Base-by-base conservation (phyloP, 2,797 vertebrate species). In the Acanthurus lineatus region DNA sequence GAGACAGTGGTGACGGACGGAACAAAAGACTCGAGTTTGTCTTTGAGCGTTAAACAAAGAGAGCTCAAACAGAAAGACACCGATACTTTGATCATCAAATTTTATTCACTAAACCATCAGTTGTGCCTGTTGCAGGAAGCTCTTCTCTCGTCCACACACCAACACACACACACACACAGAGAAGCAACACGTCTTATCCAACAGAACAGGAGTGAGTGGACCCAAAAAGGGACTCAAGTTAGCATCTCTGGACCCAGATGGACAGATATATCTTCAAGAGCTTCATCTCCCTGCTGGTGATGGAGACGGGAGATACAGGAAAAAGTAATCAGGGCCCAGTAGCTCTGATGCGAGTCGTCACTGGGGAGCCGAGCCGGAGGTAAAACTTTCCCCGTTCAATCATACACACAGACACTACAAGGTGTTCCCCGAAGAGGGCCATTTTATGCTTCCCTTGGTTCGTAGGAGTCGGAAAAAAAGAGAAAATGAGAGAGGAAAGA, bases 361-460 rank as follows among this genome's bases (percentile, higher is more conserved):
- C 81, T 15, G 49, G 86, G 86, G 88, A 88, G 61, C 40, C 3
- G 20, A 78, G 87, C 80, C 32, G 17, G 79, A 87, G 86, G 89
- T 89, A 77, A 88, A 85, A 84, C 84, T 73, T 87, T 78, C 79
- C 73, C 85, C 59, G 77, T 83, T 91, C 83, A 85, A 84, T 93
- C 89, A 84, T 62, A 35, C 76, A 77, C 74, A 79, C 76, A 83
- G 85, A 87, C 87, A 81, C 87, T 88, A 88, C 72, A 82, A 88
- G 85, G 54, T 63, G 66, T 69, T 89, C 82, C 88, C 86, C 0
- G 44, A 81, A 77, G 81, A 81, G 48, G 73, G 65, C 32, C 69
- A 77, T 83, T 84, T 82, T 73, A 82, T 70, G 75, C 68, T 73
- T 67, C 70, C 63, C 44, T 79, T 47, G 64, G 71, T 77, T 88